phyloP scores from a whole-genome alignment of 2,888 invertebrate species.

The Linyphia triangularis region DNA sequence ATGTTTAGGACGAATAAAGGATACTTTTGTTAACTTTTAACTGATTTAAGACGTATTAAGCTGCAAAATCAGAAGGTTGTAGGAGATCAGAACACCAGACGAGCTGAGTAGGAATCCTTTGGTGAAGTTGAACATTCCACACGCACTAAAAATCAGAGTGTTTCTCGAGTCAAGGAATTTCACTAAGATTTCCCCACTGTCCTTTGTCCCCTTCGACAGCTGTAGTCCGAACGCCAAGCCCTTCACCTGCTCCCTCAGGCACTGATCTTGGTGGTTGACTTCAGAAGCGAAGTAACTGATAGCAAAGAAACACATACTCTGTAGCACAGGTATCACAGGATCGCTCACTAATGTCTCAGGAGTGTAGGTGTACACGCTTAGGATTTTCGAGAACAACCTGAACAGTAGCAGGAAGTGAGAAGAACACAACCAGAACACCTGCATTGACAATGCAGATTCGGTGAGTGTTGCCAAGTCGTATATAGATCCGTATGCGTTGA shows the following conservation, averaged over 20 bases:
- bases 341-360: not conserved
- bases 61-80: constrained; percentile 11
- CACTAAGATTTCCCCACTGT: not conserved
- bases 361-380: not conserved
- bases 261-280: not conserved
- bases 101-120: not conserved
- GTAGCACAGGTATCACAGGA: not conserved
- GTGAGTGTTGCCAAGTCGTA: not conserved
- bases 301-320: not conserved
- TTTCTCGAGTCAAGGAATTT: not conserved
- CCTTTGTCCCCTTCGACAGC: not conserved
- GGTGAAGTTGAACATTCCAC: constrained; percentile 15
- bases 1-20: too few relatives aligned
- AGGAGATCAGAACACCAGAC: not conserved
- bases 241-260: not conserved
- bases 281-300: not conserved
- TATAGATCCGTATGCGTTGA: not conserved
- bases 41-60: too few relatives aligned
- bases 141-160: constrained; percentile 2
- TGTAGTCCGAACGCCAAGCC: not conserved
- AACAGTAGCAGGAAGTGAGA: not conserved
- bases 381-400: not conserved
- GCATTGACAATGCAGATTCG: not conserved
- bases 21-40: too few relatives aligned
- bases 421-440: not conserved